A percentile compares a stretch with the other conserved stretches of the same genome.
phyloP scores from a whole-genome alignment of 2,113 vertebrate genomes.

The Odobenus rosmarus region DNA sequence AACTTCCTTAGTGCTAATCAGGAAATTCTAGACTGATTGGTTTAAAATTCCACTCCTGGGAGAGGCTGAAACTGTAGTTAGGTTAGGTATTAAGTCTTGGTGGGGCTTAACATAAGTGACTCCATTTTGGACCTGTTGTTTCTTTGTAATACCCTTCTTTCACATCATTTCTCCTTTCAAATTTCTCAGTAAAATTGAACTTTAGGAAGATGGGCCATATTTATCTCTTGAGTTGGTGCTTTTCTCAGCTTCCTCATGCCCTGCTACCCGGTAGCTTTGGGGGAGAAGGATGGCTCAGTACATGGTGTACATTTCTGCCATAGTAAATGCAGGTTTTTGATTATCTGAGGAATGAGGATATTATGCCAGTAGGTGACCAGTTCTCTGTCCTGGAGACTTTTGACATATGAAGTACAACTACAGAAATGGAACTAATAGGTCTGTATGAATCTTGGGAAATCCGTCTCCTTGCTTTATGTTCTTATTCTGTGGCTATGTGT shows the following conservation, averaged over 20 bases:
- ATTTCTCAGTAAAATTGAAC: not conserved
- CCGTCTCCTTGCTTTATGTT: not conserved
- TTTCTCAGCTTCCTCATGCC: not conserved
- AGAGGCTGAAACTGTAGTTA: not conserved
- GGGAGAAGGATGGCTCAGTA: not conserved
- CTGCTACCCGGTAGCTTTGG: no score
- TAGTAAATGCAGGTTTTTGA: not conserved
- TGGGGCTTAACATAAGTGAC: not conserved
- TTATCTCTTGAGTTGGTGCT: not conserved
- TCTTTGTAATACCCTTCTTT: not conserved
- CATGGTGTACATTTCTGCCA: not conserved
- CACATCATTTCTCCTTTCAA: not conserved
- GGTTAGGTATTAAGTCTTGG: not conserved
- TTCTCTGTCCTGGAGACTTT: not conserved
- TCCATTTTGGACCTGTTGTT: not conserved
- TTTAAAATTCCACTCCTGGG: not conserved
- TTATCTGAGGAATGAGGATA: not conserved
- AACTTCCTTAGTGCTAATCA: not conserved
- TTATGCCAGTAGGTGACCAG: not conserved
- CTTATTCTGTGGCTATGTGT: not conserved
- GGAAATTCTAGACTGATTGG: not conserved
- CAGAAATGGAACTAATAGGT: not conserved
- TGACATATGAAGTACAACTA: not conserved
- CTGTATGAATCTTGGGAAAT: not conserved
- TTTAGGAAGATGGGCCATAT: not conserved